phyloP scores from a whole-genome alignment of 1,140 invertebrate genomes.

The Catajapyx aquilonaris region DNA sequence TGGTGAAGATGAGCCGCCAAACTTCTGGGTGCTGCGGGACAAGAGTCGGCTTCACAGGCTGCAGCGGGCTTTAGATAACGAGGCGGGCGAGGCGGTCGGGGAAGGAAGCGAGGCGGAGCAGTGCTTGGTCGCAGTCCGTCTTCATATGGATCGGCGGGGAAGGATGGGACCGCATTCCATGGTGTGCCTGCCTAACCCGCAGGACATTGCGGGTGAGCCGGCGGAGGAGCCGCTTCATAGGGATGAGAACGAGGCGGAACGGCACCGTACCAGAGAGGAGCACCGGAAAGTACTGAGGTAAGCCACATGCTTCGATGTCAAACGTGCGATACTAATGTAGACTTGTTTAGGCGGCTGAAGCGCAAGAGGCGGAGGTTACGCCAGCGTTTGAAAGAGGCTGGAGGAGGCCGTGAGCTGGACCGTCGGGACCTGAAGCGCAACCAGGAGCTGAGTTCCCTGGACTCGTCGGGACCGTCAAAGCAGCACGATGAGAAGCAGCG shows the following conservation, averaged over 20 bases:
- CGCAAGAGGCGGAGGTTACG: background rate
- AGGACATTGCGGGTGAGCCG: conserved; percentile 26
- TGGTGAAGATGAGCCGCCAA: background rate
- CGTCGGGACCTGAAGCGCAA: background rate
- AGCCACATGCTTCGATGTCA: background rate
- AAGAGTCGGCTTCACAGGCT: no score
- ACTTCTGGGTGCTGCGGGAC: no score
- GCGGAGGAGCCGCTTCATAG: conserved; percentile 29
- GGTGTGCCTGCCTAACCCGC: conserved; percentile 36
- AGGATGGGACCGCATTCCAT: conserved; percentile 25
- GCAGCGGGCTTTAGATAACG: no score
- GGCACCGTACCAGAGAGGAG: conserved; percentile 28
- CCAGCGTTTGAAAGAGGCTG: background rate
- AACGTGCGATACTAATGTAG: no score
- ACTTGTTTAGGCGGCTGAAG: no score
- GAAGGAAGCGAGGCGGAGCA: background rate
- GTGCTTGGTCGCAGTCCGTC: conserved; percentile 5
- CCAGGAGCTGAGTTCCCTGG: background rate
- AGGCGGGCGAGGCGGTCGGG: no score
- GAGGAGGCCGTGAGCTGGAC: background rate
- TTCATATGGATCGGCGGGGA: conserved; percentile 5
- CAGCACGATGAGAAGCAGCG: conserved; percentile 4
- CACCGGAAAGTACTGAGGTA: conserved; percentile 34
- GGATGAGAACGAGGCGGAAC: conserved; percentile 31
- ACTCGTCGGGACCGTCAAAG: background rate